phyloP scores from a whole-genome alignment of 2,797 vertebrate species.

The Rhinichthys osculus region DNA sequence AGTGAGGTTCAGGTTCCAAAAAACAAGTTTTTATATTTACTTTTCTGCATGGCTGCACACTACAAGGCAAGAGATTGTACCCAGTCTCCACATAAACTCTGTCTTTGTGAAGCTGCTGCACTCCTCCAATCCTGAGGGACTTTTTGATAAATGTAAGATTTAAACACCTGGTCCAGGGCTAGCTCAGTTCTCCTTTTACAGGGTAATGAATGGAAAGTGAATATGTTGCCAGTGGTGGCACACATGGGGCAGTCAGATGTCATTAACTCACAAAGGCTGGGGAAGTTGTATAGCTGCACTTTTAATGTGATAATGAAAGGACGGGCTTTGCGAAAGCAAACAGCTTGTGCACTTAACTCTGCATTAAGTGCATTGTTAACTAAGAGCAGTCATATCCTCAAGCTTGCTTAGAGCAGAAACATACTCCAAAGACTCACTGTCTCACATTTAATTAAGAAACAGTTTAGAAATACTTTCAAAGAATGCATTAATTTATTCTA shows the following conservation, averaged over 20 bases:
- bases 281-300: conserved; percentile 26
- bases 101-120: conserved; percentile 37
- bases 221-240: conserved; percentile 31
- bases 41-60: conserved; percentile 43
- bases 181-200: conserved; percentile 38
- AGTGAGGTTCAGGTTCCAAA: conserved; percentile 10
- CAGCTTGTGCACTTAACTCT: conserved; percentile 45
- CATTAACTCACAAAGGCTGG: conserved; percentile 30
- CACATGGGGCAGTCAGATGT: conserved; percentile 34
- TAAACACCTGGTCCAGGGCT: conserved; percentile 46
- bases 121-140: conserved; percentile 11
- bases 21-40: conserved; percentile 33
- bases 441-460: neutral
- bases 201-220: conserved; percentile 31
- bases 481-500: neutral
- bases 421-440: neutral
- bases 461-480: neutral
- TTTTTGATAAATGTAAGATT: conserved; percentile 49
- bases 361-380: conserved; percentile 53
- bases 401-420: conserved; percentile 28
- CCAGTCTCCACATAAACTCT: conserved; percentile 47
- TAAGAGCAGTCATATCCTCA: conserved; percentile 29
- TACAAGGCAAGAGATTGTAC: conserved; percentile 40
- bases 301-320: conserved; percentile 46
- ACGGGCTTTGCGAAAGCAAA: conserved; percentile 31